These are phyloP conservation scores for Lutjanus campechanus DNA, from an alignment of 2,797 vertebrate species.

Conservation along the genomic window DNA sequence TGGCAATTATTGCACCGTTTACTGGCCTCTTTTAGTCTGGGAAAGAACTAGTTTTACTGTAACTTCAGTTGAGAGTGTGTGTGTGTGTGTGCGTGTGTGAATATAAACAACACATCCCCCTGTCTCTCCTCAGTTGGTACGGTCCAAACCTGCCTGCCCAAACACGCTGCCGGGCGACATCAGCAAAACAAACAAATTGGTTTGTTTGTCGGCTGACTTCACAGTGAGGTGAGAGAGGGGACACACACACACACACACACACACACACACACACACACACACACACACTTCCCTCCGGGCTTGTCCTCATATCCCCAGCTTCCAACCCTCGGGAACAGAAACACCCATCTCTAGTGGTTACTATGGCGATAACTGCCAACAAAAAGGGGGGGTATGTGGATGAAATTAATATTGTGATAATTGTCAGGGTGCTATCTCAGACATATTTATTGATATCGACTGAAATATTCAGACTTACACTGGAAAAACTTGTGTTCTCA, in stretches of 20 bases:
- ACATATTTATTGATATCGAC: neutral
- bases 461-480: neutral
- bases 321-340: constrained; percentile 4
- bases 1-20: constrained; percentile 25
- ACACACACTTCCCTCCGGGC: no score
- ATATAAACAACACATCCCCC: neutral
- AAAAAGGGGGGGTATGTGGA: neutral
- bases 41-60: constrained; percentile 22
- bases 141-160: constrained; percentile 51
- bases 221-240: constrained; percentile 44
- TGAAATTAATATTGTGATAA: neutral
- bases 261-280: constrained; percentile 22
- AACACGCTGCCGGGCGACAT: constrained; percentile 55
- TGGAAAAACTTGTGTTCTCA: neutral
- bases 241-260: constrained; percentile 24
- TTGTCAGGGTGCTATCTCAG: neutral
- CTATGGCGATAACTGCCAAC: constrained; percentile 38
- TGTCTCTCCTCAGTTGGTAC: constrained; percentile 9
- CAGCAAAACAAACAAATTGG: constrained; percentile 65
- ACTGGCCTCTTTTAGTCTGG: constrained; percentile 3
- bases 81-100: neutral
- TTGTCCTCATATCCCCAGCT: neutral
- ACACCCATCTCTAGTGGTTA: constrained; percentile 28
- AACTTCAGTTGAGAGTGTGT: constrained; percentile 8
- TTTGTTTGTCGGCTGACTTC: constrained; percentile 59